Base-by-base conservation (phyloP, 2,888 invertebrate species). In the Drosophila percnosoma region DNA sequence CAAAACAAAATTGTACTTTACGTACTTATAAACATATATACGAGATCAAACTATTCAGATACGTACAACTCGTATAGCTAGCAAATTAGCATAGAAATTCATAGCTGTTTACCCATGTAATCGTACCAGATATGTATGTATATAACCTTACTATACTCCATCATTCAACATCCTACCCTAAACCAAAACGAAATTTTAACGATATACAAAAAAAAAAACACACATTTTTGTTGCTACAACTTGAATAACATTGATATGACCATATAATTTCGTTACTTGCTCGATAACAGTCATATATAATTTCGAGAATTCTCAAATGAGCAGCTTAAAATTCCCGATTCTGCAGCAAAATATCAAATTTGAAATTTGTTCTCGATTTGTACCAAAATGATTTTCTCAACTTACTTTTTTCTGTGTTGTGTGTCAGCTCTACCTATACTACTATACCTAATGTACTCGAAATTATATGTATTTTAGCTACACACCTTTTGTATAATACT, bases 401-500 rank as follows among this genome's bases (percentile, higher is more conserved):
- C 51, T 38, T 67, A 51, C 10, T 42, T 51, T 62, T n/a, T 34
- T 31, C 55, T 76, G 63, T 70, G 61, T 68, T 75, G 55, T 70
- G 78, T 68, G 70, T 63, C 66, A 65, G 55, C 63, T 53, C 53
- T 45, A 34, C 24, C 55, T 18, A 21, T 21, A 21, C 21, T 21
- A 21, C n/a, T 38, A 49, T 45, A 63, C 53, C 69, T 45, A 33
- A 74, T 61, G 53, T 77, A 75, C 65, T 78, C 80, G 60, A 77
- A 79, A 75, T 53, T 67, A 63, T 40, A 36, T 61, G 33, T 67
- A 11, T 54, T 78, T 67, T 40, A 38, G 40, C 13, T 18, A 34
- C 29, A 38, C 21, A 53, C 27, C 77, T 78, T 76, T 78, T 78
- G 81, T 78, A 77, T 61, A 59, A 73, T 76, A 80, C 66, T 78